Conservation (phyloP, 2,888 invertebrate genomes). For the Pseudanteris insignis region DNA sequence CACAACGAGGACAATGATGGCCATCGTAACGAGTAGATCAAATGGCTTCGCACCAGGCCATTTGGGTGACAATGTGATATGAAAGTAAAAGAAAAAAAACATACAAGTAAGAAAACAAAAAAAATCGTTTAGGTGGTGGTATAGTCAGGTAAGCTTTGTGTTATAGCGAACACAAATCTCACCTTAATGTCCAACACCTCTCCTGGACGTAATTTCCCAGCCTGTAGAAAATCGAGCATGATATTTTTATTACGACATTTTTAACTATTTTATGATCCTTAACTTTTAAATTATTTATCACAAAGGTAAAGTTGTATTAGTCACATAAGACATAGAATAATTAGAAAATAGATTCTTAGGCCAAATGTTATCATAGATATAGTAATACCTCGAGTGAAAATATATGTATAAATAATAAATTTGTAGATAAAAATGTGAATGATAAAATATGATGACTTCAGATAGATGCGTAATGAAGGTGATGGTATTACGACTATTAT, state of each 20-base stretch:
- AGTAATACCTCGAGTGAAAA: background rate
- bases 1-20: too few relatives aligned
- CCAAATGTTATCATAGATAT: slow-evolving; percentile 12
- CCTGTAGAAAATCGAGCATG: slow-evolving; percentile 69
- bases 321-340: slow-evolving; percentile 2
- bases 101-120: slow-evolving; percentile 40
- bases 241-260: slow-evolving; percentile 27
- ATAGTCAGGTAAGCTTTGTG: slow-evolving; percentile 68
- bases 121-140: slow-evolving; percentile 49
- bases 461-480: too few relatives aligned
- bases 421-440: too few relatives aligned
- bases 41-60: slow-evolving; percentile 7
- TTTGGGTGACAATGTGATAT: slow-evolving; percentile 23
- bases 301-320: slow-evolving; percentile 7
- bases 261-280: slow-evolving; percentile 13
- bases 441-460: too few relatives aligned
- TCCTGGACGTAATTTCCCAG: slow-evolving; percentile 81
- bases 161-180: slow-evolving; percentile 72
- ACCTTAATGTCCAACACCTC: slow-evolving; percentile 81
- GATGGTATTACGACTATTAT: too few relatives aligned
- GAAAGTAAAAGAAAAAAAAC: slow-evolving; percentile 11
- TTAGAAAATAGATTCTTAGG: slow-evolving; percentile 6
- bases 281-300: slow-evolving; percentile 14
- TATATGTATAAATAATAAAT: too few relatives aligned
- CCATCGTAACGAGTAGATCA: background rate